Evolutionary conservation across 2,113 vertebrate genomes (phyloP), one percentile per base, ranked within the genome.

Genomic region (Struthio camelus): DNA sequence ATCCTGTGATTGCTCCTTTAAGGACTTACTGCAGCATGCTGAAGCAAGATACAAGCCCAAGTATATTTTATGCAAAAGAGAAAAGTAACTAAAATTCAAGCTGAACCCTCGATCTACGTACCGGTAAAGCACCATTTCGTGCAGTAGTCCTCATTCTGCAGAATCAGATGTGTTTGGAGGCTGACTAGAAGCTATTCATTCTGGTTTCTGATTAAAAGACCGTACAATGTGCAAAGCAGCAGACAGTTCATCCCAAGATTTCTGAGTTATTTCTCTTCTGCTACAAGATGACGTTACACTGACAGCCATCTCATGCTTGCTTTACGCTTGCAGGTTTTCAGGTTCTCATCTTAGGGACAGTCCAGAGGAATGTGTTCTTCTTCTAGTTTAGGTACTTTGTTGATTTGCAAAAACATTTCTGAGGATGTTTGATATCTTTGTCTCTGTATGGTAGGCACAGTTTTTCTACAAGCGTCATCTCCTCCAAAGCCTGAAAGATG

Each of bases 261-360:
- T n/a, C 22, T n/a, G 91, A 96, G 59, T 70, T 93, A 89, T 70
- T 84, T 75, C 59, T 54, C 15, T 79, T 94, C 78, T 89, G 70
- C 73, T 59, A 38, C 78, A 89, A 94, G 78, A 42, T 85, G 92
- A 65, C 78, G n/a, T 76, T 85, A 16, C 81, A 79, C 70, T 78
- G 91, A 89, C 90, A 91, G 10, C 30, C 65, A 48, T 30, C 85
- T 85, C 90, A 36, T 22, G 28, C 40, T 58, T 70, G 38, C 62
- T 87, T 77, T 66, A 58, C 5, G 51, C 84, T 84, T 23, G 0
- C 64, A 85, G 75, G 38, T 66, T 85, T 89, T 67, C 44, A 36
- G 61, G 85, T 89, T 69, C 87, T 88, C 93, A 65, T 86, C 59
- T 32, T n/a, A 51, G 58, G 48, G 51, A 89, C 70, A 56, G 34